Conservation (phyloP, 1,140 invertebrate species). For the Drosophila tropicalis region DNA sequence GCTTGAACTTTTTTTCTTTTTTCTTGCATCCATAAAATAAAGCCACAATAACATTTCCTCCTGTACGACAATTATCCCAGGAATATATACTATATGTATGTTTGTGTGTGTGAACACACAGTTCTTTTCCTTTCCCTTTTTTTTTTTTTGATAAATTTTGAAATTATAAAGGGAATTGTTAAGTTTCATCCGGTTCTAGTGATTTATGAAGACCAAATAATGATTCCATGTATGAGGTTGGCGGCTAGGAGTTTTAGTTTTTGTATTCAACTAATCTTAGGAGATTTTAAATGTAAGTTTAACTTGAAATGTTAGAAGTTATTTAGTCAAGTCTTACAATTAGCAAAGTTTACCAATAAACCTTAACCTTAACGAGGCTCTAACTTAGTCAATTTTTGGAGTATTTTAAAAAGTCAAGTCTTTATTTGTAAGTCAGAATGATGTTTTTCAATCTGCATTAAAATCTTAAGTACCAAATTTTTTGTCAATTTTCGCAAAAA, state of each 20-base stretch:
- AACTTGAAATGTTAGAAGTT: too few species aligned
- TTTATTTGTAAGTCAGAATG: too few species aligned
- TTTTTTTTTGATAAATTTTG: constrained; percentile 63
- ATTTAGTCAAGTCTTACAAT: too few species aligned
- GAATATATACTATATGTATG: constrained; percentile 34
- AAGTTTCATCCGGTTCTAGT: background rate
- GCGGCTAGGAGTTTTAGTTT: background rate
- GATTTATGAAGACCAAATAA: constrained; percentile 8
- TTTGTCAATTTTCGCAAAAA: too few species aligned
- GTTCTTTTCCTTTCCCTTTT: too few species aligned
- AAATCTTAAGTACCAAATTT: too few species aligned
- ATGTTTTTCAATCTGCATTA: too few species aligned
- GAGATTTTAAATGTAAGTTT: background rate
- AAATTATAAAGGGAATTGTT: constrained; percentile 15
- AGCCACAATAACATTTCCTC: constrained; percentile 60
- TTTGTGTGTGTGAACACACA: background rate
- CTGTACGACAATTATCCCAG: constrained; percentile 46
- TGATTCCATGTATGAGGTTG: background rate
- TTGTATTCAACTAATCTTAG: too few species aligned
- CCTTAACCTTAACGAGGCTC: too few species aligned
- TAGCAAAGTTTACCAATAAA: too few species aligned
- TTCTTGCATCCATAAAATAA: constrained; percentile 70
- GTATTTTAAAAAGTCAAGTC: too few species aligned
- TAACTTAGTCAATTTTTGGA: too few species aligned
- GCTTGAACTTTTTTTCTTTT: constrained; percentile 76